These are phyloP conservation scores for Hypercompe scribonia DNA, from an alignment of 2,888 invertebrate genomes.

Conservation along the genomic window DNA sequence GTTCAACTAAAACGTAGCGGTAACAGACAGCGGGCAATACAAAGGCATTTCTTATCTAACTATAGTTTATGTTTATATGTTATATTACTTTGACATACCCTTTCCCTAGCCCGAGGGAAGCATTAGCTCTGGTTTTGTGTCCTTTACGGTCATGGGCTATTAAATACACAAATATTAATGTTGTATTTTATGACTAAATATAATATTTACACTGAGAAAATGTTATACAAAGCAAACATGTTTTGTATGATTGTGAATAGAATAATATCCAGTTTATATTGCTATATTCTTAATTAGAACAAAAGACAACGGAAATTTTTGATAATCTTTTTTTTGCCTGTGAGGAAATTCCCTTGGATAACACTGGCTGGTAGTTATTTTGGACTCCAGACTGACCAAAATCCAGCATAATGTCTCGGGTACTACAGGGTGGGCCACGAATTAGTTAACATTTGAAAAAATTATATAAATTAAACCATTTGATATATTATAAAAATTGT, in stretches of 20 bases:
- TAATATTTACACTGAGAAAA: neutral
- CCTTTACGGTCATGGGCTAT: neutral
- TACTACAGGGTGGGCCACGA: no score
- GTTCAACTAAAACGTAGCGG: neutral
- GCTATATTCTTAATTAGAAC: no score
- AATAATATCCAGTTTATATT: no score
- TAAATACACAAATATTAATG: neutral
- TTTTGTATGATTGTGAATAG: neutral
- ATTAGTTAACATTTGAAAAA: no score
- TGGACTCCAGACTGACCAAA: no score
- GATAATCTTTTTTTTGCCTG: no score
- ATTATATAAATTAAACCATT: no score
- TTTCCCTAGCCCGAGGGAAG: neutral
- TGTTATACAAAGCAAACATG: neutral
- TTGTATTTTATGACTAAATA: neutral
- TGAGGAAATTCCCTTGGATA: no score
- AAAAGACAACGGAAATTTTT: no score
- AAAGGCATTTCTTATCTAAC: conserved; percentile 13
- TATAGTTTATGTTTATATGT: conserved; percentile 6
- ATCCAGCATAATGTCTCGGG: no score
- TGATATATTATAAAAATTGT: no score
- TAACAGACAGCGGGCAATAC: conserved; percentile 4
- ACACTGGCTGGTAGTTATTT: no score
- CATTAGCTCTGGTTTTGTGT: neutral
- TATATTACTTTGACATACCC: conserved; percentile 6